These are phyloP conservation scores for Strigamia maritima DNA, from an alignment of 2,888 invertebrate genomes.

Conservation along the genomic window DNA sequence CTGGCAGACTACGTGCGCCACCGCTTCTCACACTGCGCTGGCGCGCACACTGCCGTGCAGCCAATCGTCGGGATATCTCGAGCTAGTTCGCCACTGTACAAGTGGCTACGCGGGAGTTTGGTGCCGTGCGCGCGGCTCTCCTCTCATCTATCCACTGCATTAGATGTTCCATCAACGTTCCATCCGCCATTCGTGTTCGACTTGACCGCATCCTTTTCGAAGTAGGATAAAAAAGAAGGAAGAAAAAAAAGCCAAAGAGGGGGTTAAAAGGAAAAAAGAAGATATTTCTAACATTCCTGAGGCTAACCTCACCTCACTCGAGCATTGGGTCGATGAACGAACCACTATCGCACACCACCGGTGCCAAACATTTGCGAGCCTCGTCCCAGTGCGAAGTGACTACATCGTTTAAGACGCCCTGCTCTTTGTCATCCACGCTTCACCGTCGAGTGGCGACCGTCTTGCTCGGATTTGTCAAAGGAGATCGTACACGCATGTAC, in stretches of 20 bases:
- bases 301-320: constrained; percentile 2
- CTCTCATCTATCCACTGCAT: background rate
- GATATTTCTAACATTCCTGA: constrained; percentile 17
- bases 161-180: background rate
- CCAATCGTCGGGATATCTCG: background rate
- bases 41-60: background rate
- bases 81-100: constrained; percentile 19
- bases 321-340: constrained; percentile 19
- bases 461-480: background rate
- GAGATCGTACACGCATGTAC: background rate
- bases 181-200: background rate
- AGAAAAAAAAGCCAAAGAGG: background rate
- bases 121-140: constrained; percentile 5
- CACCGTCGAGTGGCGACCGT: background rate
- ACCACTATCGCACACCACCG: constrained; percentile 9
- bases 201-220: background rate
- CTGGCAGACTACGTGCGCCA: background rate
- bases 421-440: background rate
- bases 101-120: constrained; percentile 23
- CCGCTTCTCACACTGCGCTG: background rate
- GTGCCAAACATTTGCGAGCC: background rate
- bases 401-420: background rate
- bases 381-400: constrained; percentile 4
- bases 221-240: background rate
- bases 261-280: background rate